These are phyloP conservation scores for Amiota minor DNA, from an alignment of 2,888 invertebrate genomes.

Conservation along the genomic window DNA sequence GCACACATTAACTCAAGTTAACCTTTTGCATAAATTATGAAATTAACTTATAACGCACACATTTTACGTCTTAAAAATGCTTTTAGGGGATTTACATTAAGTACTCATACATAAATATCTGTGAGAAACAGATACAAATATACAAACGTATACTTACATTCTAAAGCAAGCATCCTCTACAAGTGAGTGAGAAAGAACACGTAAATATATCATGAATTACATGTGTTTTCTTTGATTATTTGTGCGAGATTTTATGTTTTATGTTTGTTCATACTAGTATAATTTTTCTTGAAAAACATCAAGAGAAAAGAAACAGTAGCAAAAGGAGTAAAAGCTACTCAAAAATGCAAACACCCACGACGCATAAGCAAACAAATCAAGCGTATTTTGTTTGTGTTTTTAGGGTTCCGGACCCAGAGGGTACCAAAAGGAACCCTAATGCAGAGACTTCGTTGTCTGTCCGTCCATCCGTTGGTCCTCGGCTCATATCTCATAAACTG, in stretches of 20 bases:
- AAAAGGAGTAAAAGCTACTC: slow-evolving; percentile 3
- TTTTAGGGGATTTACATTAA: slow-evolving; percentile 40
- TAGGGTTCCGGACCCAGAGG: too few species aligned
- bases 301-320: slow-evolving; percentile 3
- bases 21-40: slow-evolving; percentile 51
- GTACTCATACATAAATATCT: background rate
- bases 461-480: too few species aligned
- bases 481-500: too few species aligned
- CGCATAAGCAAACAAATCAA: background rate
- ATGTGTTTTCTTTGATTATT: background rate
- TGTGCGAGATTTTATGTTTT: slow-evolving; percentile 1
- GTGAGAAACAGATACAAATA: background rate
- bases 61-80: slow-evolving; percentile 46
- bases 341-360: background rate
- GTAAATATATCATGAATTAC: background rate
- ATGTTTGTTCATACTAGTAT: background rate
- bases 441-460: too few species aligned
- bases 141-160: too few species aligned
- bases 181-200: background rate
- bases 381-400: too few species aligned
- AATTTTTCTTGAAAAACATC: slow-evolving; percentile 12
- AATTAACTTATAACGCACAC: slow-evolving; percentile 48
- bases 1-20: slow-evolving; percentile 29
- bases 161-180: too few species aligned
- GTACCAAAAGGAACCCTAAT: too few species aligned